These are phyloP conservation scores for Yasuhikotakia modesta DNA, from an alignment of 2,797 vertebrate species.

Conservation along the genomic window DNA sequence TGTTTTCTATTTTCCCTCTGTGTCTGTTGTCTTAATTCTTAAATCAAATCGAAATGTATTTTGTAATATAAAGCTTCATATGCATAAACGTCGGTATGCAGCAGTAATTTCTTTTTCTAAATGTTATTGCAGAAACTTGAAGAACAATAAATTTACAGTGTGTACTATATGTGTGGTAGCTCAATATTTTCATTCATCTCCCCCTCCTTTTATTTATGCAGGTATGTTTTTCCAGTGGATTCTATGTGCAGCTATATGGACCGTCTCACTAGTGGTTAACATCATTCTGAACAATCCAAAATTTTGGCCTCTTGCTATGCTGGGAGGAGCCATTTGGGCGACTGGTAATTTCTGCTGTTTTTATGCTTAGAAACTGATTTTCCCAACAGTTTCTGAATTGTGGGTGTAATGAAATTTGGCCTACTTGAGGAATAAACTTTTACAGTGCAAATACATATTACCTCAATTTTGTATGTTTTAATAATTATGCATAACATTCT, in stretches of 20 bases:
- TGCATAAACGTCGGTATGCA: too few relatives aligned
- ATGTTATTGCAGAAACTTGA: too few relatives aligned
- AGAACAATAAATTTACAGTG: too few relatives aligned
- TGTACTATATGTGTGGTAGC: too few relatives aligned
- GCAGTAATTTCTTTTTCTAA: too few relatives aligned
- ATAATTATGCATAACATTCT: not conserved
- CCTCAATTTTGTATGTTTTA: not conserved
- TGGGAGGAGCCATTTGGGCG: constrained; percentile 84
- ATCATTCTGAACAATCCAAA: constrained; percentile 76
- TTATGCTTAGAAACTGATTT: not conserved
- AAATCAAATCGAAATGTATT: too few relatives aligned
- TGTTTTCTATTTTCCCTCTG: not conserved
- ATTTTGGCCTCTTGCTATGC: constrained; percentile 86
- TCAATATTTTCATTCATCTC: not conserved
- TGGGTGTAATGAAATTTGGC: not conserved
- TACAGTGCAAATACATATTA: not conserved
- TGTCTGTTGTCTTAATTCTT: not conserved
- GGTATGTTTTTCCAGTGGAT: constrained; percentile 63
- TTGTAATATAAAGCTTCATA: too few relatives aligned
- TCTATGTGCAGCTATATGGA: constrained; percentile 73
- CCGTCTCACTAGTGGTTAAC: constrained; percentile 77
- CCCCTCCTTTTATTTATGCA: not conserved
- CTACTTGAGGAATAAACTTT: too few relatives aligned
- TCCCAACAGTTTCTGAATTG: not conserved
- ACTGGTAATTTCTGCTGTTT: constrained; percentile 72